Evolutionary conservation across 1,140 invertebrate species (phyloP).

Genomic region (Macrotrachela quadricornifera): DNA sequence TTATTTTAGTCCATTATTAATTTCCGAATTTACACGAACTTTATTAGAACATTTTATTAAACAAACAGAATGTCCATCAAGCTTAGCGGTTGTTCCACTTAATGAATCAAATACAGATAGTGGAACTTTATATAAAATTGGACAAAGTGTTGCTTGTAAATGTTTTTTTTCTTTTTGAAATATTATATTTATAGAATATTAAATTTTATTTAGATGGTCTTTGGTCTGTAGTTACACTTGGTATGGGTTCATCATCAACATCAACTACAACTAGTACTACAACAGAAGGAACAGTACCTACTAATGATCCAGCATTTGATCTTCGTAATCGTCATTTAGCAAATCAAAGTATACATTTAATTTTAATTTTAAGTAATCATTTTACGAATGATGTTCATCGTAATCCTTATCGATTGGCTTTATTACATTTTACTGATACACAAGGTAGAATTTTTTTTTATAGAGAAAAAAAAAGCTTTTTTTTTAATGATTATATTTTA

Average conservation of each 20-base stretch:
- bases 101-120: too few species aligned
- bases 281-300: slow-evolving; percentile 25
- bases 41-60: too few species aligned
- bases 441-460: too few species aligned
- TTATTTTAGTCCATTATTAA: too few species aligned
- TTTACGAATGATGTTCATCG: slow-evolving; percentile 39
- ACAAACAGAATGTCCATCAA: too few species aligned
- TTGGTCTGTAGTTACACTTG: slow-evolving; percentile 51
- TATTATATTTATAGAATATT: background rate
- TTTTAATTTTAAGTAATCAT: slow-evolving; percentile 72
- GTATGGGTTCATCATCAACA: slow-evolving; percentile 25
- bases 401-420: slow-evolving; percentile 55
- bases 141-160: too few species aligned
- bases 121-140: too few species aligned
- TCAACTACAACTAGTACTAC: too few species aligned
- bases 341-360: slow-evolving; percentile 61
- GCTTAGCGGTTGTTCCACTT: too few species aligned
- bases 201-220: slow-evolving; percentile 34
- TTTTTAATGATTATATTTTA: slow-evolving; percentile 13
- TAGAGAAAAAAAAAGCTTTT: too few species aligned
- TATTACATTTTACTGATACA: slow-evolving; percentile 54
- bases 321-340: slow-evolving; percentile 38
- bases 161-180: background rate
- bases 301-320: slow-evolving; percentile 4
- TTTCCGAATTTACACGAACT: too few species aligned